Evolutionary conservation across 2,113 vertebrate genomes (phyloP), one percentile per base, ranked within the genome.

Genomic region (Misgurnus mizolepis): DNA sequence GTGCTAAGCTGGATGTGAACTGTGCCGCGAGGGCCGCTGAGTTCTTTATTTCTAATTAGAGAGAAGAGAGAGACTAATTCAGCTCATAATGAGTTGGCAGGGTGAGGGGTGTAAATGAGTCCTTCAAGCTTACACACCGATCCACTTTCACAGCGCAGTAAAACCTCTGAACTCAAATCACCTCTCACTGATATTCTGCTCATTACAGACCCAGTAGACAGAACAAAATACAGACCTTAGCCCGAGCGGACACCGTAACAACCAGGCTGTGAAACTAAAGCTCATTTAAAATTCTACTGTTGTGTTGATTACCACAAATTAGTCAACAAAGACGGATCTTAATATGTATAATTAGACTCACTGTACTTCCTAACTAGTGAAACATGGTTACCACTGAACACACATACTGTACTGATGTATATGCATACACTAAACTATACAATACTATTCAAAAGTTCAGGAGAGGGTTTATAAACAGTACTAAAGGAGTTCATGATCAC

Each of bases 21-120:
- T 56, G 27, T 27, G 66, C 50, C 49, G 27, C n/a, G 77, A 53
- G 62, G 43, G 50, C 67, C 47, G 67, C 49, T 50, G 4, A 18
- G 64, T 40, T 73, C 74, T 45, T 61, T 12, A 53, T 58, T 75
- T 76, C 40, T 74, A 67, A 81, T 78, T 18, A 67, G 76, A 67
- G 67, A 76, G 47, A 67, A 76, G 70, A 64, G 62, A 40, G 55
- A 60, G 79, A 55, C 14, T 84, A 84, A 86, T 86, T 64, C 61
- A 65, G 47, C 85, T 62, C 65, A 67, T 82, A 80, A 84, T 80
- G 62, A 77, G 72, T 73, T 86, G 80, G 72, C 67, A 64, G 72
- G 70, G 14, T 66, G 60, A 41, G 40, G 56, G 12, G 41, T 77
- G 34, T 56, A 53, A n/a, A 9, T 55, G 34, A 74, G 75, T 14